A percentile compares a stretch with the other conserved stretches of the same genome.
Conservation (phyloP, 2,113 vertebrate genomes). For the Machaerirhynchus nigripectus region DNA sequence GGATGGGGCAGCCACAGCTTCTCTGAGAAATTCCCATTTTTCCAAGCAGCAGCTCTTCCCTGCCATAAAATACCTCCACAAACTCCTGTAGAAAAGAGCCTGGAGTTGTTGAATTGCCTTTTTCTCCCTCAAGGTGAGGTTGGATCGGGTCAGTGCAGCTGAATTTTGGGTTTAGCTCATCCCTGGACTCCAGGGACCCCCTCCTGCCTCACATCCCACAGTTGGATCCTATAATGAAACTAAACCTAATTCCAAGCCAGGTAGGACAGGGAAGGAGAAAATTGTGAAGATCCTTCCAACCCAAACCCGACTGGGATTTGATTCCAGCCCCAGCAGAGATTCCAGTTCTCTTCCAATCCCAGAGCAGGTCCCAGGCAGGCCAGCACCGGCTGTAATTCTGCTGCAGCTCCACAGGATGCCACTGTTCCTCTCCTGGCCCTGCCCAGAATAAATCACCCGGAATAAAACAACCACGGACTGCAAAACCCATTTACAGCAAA, state of each 20-base stretch:
- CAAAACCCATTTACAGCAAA: neutral
- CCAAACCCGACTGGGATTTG: neutral
- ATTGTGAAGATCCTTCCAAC: neutral
- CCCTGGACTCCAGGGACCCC: neutral
- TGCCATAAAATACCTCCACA: neutral
- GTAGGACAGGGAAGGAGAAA: too few relatives aligned
- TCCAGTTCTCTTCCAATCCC: neutral
- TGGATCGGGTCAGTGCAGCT: rapidly evolving
- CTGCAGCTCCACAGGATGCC: slow-evolving; percentile 18
- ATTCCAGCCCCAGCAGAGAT: neutral
- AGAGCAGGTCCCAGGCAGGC: rapidly evolving
- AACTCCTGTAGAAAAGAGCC: neutral
- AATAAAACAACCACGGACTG: neutral
- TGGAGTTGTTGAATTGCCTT: neutral
- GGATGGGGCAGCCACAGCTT: neutral
- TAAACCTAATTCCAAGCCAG: neutral
- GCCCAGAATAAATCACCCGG: neutral
- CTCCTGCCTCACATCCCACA: neutral
- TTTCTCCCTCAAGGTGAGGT: neutral
- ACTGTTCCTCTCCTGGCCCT: neutral
- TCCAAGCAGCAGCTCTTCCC: neutral
- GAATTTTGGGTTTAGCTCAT: neutral
- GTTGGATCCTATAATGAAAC: rapidly evolving
- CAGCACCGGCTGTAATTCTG: neutral
- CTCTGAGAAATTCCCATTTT: neutral